Percentiles rank a stretch among this genome's conserved stretches.
Conservation (phyloP, 92 coral and sea anemone genomes). For the Porites rus region DNA sequence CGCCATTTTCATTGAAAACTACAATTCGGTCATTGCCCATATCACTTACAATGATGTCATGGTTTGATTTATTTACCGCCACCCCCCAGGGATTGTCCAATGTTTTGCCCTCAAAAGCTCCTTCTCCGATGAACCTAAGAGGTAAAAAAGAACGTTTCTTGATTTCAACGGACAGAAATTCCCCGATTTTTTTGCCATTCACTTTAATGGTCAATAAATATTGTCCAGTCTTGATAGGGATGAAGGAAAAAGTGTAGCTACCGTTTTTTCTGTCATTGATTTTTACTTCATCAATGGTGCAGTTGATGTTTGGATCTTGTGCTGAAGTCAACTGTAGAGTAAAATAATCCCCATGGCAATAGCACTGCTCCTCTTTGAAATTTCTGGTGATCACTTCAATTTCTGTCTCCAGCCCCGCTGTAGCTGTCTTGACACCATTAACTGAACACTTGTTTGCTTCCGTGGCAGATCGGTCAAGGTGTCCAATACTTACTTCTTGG, state of each 20-base stretch:
- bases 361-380: neutral
- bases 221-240: neutral
- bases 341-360: neutral
- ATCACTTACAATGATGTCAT: conserved; percentile 49
- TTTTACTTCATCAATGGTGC: neutral
- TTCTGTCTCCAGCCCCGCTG: neutral
- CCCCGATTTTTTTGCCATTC: neutral
- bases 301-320: neutral
- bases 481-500: neutral
- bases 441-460: neutral
- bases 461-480: neutral
- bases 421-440: neutral
- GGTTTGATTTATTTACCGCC: conserved; percentile 20
- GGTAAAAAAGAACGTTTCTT: neutral
- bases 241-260: neutral
- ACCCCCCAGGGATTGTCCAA: conserved; percentile 38
- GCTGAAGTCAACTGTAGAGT: neutral
- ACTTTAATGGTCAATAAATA: neutral
- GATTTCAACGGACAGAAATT: neutral
- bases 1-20: conserved; percentile 13
- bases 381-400: neutral
- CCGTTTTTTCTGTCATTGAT: neutral
- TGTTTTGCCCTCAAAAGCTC: neutral
- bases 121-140: neutral
- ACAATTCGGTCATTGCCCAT: conserved; percentile 31